These are phyloP conservation scores for Macropodus opercularis DNA, from an alignment of 2,797 vertebrate genomes.

Conservation along the genomic window DNA sequence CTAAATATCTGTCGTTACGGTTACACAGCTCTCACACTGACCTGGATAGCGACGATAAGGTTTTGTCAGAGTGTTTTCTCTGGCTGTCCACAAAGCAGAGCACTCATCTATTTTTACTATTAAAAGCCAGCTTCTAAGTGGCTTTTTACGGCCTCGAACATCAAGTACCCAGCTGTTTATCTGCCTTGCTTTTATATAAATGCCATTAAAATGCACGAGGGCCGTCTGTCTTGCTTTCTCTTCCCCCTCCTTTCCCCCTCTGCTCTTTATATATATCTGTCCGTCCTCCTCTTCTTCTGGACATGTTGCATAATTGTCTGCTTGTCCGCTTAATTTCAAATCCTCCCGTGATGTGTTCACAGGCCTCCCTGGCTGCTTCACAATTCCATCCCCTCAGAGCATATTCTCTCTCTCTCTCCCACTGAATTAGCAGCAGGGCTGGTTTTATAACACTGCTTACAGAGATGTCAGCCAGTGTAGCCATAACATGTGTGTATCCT, in stretches of 20 bases:
- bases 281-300: slow-evolving; percentile 59
- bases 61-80: slow-evolving; percentile 29
- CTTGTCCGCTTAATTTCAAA: slow-evolving; percentile 80
- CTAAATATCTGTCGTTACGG: slow-evolving; percentile 22
- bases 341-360: slow-evolving; percentile 71
- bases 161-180: slow-evolving; percentile 72
- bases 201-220: slow-evolving; percentile 72
- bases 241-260: slow-evolving; percentile 17
- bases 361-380: slow-evolving; percentile 68
- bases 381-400: slow-evolving; percentile 65
- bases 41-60: slow-evolving; percentile 13
- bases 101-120: slow-evolving; percentile 49
- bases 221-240: slow-evolving; percentile 30
- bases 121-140: slow-evolving; percentile 62
- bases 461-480: too few relatives aligned
- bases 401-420: slow-evolving; percentile 50
- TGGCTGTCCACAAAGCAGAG: slow-evolving; percentile 9
- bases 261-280: slow-evolving; percentile 42
- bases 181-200: slow-evolving; percentile 71
- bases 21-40: slow-evolving; percentile 16
- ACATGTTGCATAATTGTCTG: slow-evolving; percentile 78
- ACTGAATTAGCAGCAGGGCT: slow-evolving; percentile 61
- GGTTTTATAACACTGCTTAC: slow-evolving; percentile 69
- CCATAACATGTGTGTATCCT: slow-evolving; percentile 28
- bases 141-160: slow-evolving; percentile 59